phyloP scores from a whole-genome alignment of 2,113 vertebrate species.

The Bettongia penicillata region DNA sequence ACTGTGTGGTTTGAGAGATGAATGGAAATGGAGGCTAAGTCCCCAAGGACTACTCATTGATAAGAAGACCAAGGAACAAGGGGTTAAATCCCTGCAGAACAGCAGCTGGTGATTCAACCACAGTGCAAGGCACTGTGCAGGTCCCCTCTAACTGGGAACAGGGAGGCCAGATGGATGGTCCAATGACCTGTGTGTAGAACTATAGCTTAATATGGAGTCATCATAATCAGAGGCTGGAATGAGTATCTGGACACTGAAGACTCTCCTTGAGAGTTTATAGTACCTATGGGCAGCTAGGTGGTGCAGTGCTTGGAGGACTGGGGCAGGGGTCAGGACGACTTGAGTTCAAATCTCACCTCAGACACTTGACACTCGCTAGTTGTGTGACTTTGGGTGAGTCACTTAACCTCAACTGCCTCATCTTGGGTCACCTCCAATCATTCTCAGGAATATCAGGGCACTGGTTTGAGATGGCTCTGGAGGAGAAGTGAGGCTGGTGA shows the following conservation, averaged over 20 bases:
- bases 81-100: neutral
- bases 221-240: neutral
- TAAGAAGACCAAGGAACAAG: neutral
- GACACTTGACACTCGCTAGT: no score
- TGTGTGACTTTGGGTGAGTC: no score
- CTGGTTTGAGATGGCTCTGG: no score
- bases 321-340: no score
- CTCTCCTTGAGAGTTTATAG: neutral
- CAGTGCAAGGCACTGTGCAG: neutral
- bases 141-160: neutral
- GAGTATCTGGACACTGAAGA: neutral
- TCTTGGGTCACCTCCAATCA: no score
- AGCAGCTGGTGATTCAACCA: neutral
- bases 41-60: neutral
- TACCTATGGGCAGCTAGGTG: no score
- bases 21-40: neutral
- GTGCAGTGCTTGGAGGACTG: no score
- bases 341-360: no score
- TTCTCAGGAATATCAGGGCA: no score
- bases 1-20: neutral
- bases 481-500: no score
- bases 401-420: no score
- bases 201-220: neutral
- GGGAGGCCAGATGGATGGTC: neutral
- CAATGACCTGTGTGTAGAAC: neutral